A percentile compares a stretch with the other conserved stretches of the same genome.
phyloP scores from a whole-genome alignment of 2,888 invertebrate genomes.

The Synergus laeviventris region DNA sequence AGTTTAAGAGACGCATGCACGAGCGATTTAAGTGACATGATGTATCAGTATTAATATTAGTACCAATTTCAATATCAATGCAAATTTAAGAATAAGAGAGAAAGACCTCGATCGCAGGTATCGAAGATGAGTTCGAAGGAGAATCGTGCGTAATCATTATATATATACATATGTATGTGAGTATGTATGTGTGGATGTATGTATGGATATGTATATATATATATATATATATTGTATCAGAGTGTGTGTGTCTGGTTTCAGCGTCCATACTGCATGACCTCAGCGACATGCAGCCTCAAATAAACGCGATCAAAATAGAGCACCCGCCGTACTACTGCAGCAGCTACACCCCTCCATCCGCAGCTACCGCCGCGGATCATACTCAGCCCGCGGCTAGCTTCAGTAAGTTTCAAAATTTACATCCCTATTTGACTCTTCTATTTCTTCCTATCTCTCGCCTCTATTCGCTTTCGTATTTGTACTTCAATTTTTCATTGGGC shows the following conservation, averaged over 20 bases:
- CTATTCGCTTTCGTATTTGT: neutral
- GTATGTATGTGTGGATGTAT: constrained; percentile 67
- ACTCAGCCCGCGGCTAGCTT: constrained; percentile 75
- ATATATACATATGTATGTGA: constrained; percentile 37
- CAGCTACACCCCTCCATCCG: constrained; percentile 85
- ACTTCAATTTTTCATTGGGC: neutral
- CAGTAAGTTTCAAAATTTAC: constrained; percentile 71
- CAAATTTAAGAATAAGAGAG: constrained; percentile 18
- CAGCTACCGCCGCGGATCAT: constrained; percentile 77
- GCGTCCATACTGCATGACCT: constrained; percentile 96
- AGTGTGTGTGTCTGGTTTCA: constrained; percentile 78
- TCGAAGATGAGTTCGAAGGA: constrained; percentile 43
- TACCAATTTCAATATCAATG: neutral
- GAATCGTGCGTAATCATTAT: constrained; percentile 50
- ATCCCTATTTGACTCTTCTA: constrained; percentile 32
- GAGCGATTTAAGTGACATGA: neutral
- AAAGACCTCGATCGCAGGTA: constrained; percentile 45
- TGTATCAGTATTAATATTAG: neutral
- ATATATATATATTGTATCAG: constrained; percentile 15
- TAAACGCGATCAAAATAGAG: constrained; percentile 89
- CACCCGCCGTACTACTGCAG: constrained; percentile 89
- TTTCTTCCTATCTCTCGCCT: neutral
- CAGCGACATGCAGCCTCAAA: constrained; percentile 84
- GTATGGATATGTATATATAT: neutral
- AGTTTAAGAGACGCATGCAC: neutral